Evolutionary conservation across 2,888 invertebrate species (phyloP), one percentile per base, ranked within the genome.

Genomic region (Druceiella hillmani): DNA sequence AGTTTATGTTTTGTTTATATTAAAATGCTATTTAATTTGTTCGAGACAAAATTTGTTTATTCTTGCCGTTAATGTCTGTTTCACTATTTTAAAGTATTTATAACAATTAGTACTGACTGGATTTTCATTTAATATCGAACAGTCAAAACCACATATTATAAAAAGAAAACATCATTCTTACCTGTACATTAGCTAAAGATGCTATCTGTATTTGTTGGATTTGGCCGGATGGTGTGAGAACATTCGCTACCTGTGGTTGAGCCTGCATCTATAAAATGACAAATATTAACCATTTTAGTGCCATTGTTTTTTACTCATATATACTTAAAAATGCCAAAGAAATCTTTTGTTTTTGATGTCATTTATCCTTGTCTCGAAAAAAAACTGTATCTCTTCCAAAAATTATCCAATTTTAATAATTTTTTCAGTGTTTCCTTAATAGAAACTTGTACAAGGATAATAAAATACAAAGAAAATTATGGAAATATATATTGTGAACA

Each of bases 201-300:
- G 86, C 79, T 42, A 91, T 78, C 62, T 92, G 91, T 22, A 93
- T 86, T 57, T 91, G 89, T 51, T 92, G 92, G 38, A 91, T 83
- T 56, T 90, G 91, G 0, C 91, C 91, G 34, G 81, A 84, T 0
- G 90, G 90, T 3, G 90, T 88, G n/a, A 91, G 75, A 17, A 89
- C 83, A 57, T 87, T 89, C 0, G 89, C 87, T 38, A 87, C 67
- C 60, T 83, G 81, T 1, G 79, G 81, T 47, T 80, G 76, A 22
- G 75, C 74, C 66, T 78, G 67, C 59, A 73, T 69, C 73, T 74
- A 50, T 2, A 50, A 53, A 43, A 36, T 35, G 38, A 36, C 38
- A 16, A 39, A 41, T 31, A 30, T 17, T 28, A 29, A 30, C 12
- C 25, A 31, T 17, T 30, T 10, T 10, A 13, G 30, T 16, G 16